Evolutionary conservation across 2,797 vertebrate species (phyloP), one percentile per base, ranked within the genome.

Genomic region (Galagoides demidoff): DNA sequence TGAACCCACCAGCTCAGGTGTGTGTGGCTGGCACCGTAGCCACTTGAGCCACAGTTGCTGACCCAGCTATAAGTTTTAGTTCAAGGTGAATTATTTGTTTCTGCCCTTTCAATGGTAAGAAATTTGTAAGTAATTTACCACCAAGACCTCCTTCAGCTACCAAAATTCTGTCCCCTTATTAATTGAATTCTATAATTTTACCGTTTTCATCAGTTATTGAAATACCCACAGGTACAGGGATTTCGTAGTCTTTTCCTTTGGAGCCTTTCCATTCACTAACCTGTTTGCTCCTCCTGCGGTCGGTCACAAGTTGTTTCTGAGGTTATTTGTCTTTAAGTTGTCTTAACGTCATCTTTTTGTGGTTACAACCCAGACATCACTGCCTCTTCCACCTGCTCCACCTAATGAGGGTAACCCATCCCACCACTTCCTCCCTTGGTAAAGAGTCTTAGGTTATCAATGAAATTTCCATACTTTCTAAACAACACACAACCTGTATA

Each of bases 391-490:
- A 96, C 99, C 99, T 97, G 99, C 98, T 23, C 99, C 99, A 1
- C 99, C 99, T 1, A 99, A 2, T 99, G 99, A 25, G 99, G 99
- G 39, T 99, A 98, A 45, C 99, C 99, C 99, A 99, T 99, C 76
- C 99, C 99, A 12, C 99, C 99, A 0, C 98, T 96, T 85, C 99
- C 99, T 95, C 99, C 99, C 81, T 97, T 99, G 88, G 99, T 98
- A 5, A 99, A 99, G 74, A 99, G 94, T 68, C 99, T 98, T 19
- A 99, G 95, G 87, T 99, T 99, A 96, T 99, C 99, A 55, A 99
- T 93, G 92, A 99, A 99, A 97, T 98, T 99, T 91, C 99, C 99
- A 98, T 99, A 99, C 99, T 99, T 99, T 90, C 99, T 98, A 61
- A 98, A 97, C 61, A 98, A 97, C 59, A 97, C 95, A 78, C 98